A percentile compares a stretch with the other conserved stretches of the same genome.
These are phyloP conservation scores for Pasiphila rectangulata DNA, from an alignment of 2,888 invertebrate species.

Conservation along the genomic window DNA sequence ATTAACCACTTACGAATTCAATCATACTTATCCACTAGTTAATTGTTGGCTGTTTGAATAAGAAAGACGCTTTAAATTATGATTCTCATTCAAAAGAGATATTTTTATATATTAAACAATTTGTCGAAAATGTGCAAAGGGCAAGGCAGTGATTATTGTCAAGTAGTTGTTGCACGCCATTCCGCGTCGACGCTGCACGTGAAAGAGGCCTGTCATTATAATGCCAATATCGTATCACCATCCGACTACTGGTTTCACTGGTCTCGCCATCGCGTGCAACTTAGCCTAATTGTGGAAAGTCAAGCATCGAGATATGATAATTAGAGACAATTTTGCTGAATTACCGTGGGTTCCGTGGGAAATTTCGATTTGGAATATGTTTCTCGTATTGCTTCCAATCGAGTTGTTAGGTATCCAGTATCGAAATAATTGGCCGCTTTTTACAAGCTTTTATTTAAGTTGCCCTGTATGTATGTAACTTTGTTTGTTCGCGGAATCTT, in stretches of 20 bases:
- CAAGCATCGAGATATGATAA: slow-evolving; percentile 66
- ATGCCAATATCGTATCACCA: slow-evolving; percentile 57
- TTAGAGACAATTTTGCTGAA: slow-evolving; percentile 50
- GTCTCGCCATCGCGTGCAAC: slow-evolving; percentile 59
- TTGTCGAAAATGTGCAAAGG: slow-evolving; percentile 12
- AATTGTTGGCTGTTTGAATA: too few relatives aligned
- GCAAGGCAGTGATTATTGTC: slow-evolving; percentile 2
- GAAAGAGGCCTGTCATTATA: slow-evolving; percentile 63
- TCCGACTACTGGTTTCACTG: slow-evolving; percentile 71
- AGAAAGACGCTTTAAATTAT: too few relatives aligned
- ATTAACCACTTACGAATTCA: too few relatives aligned
- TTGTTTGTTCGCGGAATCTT: too few relatives aligned
- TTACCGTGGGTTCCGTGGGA: slow-evolving; percentile 33
- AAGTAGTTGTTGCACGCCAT: slow-evolving; percentile 2
- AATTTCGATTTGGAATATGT: slow-evolving; percentile 28
- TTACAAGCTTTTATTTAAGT: not conserved
- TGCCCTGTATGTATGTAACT: too few relatives aligned
- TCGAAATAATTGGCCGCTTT: not conserved
- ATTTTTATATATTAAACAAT: slow-evolving; percentile 6
- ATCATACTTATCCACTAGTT: too few relatives aligned
- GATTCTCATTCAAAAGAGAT: too few relatives aligned
- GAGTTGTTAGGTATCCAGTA: slow-evolving; percentile 26
- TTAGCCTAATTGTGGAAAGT: slow-evolving; percentile 71
- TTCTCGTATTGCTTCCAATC: too few relatives aligned
- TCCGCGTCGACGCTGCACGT: slow-evolving; percentile 37